Evolutionary conservation across 2,113 vertebrate species (phyloP), one percentile per base, ranked within the genome.

Genomic region (Notothenia coriiceps): DNA sequence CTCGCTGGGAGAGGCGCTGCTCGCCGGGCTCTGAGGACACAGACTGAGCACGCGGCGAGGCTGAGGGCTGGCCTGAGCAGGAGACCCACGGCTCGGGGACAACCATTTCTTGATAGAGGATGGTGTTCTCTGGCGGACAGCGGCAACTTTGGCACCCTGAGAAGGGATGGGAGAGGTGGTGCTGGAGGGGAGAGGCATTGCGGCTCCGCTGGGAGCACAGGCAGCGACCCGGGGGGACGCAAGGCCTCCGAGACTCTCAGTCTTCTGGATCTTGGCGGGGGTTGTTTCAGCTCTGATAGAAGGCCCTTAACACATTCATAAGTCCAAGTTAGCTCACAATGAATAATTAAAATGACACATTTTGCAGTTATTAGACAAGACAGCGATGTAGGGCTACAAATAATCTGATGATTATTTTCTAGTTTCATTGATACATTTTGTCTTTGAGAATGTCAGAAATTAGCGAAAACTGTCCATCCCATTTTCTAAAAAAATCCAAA

Each of bases 41-140:
- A 94, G 96, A 85, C 94, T 94, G n/a, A 97, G 92, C 7, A 95
- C 95, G 87, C 92, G 93, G 33, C 94, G 90, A 9, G 93, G 88
- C 33, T 93, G 94, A 15, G 83, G 74, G 57, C 87, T 86, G 79
- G 89, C 90, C 82, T 79, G 89, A 22, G 70, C 7, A 0, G 82
- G 63, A 14, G 94, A 94, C 10, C 89, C 92, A 0, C 86, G 95
- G 66, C 93, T 95, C 13, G 91, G 93, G 5, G 95, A 95, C 35
- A 98, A 76, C 98, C 98, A 99, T 13, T 94, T 90, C 83, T 91
- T 94, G 88, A 99, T 97, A 6, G 97, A 96, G 54, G 95, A 90
- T 1, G 93, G 71, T 0, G 87, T 86, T 75, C 79, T 89, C 63
- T 82, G 93, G 17, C 60, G 95, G n/a, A 90, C 89, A 74, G 91